phyloP scores from a whole-genome alignment of 2,888 invertebrate genomes.

The Oconnorella tubifera region DNA sequence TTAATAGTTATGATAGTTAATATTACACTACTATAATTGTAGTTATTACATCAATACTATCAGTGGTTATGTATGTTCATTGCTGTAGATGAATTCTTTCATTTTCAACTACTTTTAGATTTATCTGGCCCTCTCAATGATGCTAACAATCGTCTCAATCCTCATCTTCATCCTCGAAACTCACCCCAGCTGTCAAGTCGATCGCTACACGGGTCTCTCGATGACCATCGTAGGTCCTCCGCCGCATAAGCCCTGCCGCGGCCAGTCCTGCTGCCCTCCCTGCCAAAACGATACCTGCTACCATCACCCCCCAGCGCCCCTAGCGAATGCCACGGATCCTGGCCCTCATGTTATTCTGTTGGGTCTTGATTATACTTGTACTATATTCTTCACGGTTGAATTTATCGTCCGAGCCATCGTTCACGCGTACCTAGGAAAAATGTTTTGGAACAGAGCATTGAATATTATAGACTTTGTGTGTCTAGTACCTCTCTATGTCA shows the following conservation, averaged over 20 bases:
- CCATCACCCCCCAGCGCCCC: not conserved
- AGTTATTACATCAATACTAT: no score
- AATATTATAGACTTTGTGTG: constrained; percentile 53
- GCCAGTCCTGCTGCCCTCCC: not conserved
- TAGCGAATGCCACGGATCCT: not conserved
- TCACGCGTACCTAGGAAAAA: constrained; percentile 45
- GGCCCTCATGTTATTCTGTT: constrained; percentile 38
- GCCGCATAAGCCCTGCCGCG: not conserved
- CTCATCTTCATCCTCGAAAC: constrained; percentile 1
- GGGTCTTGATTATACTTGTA: constrained; percentile 49
- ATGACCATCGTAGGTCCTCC: not conserved
- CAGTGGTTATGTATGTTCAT: no score
- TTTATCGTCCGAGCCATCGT: constrained; percentile 47
- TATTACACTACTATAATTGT: no score
- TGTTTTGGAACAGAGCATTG: constrained; percentile 43
- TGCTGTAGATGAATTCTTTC: no score
- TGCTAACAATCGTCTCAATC: not conserved
- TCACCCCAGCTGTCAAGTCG: not conserved
- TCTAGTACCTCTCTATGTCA: constrained; percentile 52
- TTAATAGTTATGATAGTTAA: no score
- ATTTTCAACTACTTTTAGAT: not conserved
- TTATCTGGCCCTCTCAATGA: not conserved
- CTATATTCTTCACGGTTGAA: constrained; percentile 52
- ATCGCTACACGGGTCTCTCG: not conserved
- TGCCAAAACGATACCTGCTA: not conserved